Conservation (phyloP, 2,797 vertebrate species). For the Lithobates sylvaticus region DNA sequence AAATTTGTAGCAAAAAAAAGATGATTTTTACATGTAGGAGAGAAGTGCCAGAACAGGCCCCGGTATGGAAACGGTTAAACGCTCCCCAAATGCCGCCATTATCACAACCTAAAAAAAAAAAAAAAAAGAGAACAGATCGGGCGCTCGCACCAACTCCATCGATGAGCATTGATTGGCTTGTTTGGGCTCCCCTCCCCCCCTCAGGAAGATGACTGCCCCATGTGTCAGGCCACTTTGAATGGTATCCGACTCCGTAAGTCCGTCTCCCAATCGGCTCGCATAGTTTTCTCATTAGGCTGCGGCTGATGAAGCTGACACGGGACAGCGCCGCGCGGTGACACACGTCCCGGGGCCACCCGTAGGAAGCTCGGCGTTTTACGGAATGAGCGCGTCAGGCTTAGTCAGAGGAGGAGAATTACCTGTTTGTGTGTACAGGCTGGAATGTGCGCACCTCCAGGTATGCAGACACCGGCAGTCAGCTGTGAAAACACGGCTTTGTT, state of each 20-base stretch:
- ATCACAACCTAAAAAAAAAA: too few species aligned
- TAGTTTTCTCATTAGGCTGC: background rate
- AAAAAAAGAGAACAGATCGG: too few species aligned
- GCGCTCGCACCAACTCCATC: too few species aligned
- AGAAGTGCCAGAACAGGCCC: too few species aligned
- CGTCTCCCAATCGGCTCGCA: too few species aligned
- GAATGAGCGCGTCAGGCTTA: background rate
- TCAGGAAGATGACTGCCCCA: background rate
- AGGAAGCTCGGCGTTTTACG: background rate
- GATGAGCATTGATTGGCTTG: too few species aligned
- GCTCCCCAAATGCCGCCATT: too few species aligned
- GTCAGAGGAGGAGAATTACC: background rate
- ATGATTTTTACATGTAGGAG: too few species aligned
- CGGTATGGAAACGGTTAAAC: too few species aligned
- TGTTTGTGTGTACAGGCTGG: background rate
- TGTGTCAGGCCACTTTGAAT: too few species aligned
- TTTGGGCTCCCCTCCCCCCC: background rate
- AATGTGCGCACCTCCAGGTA: background rate
- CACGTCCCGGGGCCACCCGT: background rate
- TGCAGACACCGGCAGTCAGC: background rate
- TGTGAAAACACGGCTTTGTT: slow-evolving; percentile 29
- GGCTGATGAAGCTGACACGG: background rate
- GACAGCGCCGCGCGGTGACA: background rate
- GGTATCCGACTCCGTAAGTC: too few species aligned
- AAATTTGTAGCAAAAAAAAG: too few species aligned